Evolutionary conservation across 2,113 vertebrate species (phyloP), one percentile per base, ranked within the genome.

Genomic region (Phalacrocorax carbo): DNA sequence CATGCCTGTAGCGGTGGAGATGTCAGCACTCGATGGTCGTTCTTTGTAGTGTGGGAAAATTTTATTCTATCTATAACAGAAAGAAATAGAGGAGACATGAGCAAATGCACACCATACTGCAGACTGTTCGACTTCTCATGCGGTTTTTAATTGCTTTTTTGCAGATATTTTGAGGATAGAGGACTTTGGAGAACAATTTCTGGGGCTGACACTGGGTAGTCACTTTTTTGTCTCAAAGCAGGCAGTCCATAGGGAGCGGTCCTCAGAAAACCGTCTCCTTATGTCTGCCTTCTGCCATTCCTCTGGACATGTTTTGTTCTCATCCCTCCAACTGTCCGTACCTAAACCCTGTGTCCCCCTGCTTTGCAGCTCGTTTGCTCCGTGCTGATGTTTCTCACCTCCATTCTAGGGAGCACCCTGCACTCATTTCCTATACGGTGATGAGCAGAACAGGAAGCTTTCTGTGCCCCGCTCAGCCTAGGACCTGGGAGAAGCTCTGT

Each of bases 401-500:
- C 65, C 65, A 26, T 49, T 44, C 60, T 23, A 3, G 36, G 66
- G 58, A 66, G 55, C 25, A 14, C 58, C 38, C 22, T 46, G 58
- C 17, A 2, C 23, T 25, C 4, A 0, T 36, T 8, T 21, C 34
- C 58, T 40, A 25, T 11, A 21, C 3, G 10, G 22, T 10, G 25
- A 4, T 11, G 60, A 48, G 79, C 38, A 42, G 44, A 38, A 62
- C 38, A 60, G 52, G 69, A 58, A 25, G 42, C 36, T 40, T 52
- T 42, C 82, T 16, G 36, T 46, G 26, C 36, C 55, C 64, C 38
- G 36, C 46, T 22, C 20, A 48, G 58, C 51, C 13, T 7, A 15
- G 46, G 52, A 49, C 42, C n/a, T 69, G 27, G 13, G 52, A 69
- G 61, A 48, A 55, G 69, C 52, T 79, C 73, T n/a, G 48, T 38